Evolutionary conservation across 2,888 invertebrate species (phyloP).

Genomic region (Acanthopleura granulata): DNA sequence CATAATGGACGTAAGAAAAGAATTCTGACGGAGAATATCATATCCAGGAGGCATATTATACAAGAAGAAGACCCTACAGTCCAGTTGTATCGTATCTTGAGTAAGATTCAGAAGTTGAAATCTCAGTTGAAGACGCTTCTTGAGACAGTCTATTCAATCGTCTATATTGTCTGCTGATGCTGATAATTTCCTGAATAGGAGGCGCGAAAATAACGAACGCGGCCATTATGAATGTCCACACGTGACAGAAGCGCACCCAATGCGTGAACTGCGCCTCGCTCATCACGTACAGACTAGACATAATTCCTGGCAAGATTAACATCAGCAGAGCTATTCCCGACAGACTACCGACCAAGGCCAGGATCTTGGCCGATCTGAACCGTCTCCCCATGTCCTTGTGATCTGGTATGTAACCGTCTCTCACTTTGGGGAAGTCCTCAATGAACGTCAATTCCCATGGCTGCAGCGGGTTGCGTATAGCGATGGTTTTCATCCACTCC

Average conservation of each 20-base stretch:
- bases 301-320: constrained; percentile 1
- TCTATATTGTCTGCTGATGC: constrained; percentile 3
- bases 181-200: constrained; percentile 4
- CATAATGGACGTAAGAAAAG: too few species aligned
- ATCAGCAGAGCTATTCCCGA: background rate
- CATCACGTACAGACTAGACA: constrained; percentile 1
- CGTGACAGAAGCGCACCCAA: constrained; percentile 15
- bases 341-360: background rate
- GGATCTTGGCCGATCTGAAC: constrained; percentile 3
- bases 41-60: too few species aligned
- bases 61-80: too few species aligned
- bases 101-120: too few species aligned
- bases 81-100: too few species aligned
- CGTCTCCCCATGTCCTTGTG: background rate
- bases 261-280: background rate
- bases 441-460: constrained; percentile 33
- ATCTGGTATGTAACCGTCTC: background rate
- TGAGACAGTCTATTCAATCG: background rate
- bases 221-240: constrained; percentile 3
- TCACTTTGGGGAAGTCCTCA: constrained; percentile 17
- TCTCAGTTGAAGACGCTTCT: too few species aligned
- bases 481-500: constrained; percentile 36
- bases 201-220: background rate
- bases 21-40: too few species aligned
- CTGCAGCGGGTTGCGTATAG: constrained; percentile 38